Percentiles rank a stretch among this genome's conserved stretches.
Evolutionary conservation across 2,113 vertebrate species (phyloP).

Genomic region (Hipposideros armiger): DNA sequence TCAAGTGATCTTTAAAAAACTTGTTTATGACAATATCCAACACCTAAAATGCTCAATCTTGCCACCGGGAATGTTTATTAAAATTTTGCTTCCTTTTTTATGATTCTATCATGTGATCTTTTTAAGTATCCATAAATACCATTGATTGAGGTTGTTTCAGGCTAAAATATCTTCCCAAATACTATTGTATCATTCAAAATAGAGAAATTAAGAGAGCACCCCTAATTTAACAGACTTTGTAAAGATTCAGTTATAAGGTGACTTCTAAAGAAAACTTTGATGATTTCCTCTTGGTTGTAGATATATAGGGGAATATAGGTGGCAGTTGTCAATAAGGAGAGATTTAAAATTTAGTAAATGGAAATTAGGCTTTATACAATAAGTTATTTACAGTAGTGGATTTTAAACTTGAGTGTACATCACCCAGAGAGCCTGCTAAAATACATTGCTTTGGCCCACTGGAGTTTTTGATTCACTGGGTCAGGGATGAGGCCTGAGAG

Average conservation of each 20-base stretch:
- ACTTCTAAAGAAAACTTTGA: slow-evolving; percentile 35
- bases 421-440: neutral
- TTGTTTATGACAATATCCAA: neutral
- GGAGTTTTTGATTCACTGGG: neutral
- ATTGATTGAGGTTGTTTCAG: neutral
- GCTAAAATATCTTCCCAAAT: neutral
- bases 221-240: slow-evolving; percentile 42
- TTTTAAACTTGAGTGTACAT: neutral
- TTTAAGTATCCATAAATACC: neutral
- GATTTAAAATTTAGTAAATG: slow-evolving; percentile 40
- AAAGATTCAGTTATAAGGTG: neutral
- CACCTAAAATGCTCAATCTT: neutral
- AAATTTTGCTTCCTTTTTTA: slow-evolving; percentile 36
- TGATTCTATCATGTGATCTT: neutral
- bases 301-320: neutral
- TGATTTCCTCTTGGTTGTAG: neutral
- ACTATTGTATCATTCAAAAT: slow-evolving; percentile 26
- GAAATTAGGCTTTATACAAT: slow-evolving; percentile 13
- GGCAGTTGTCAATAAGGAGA: neutral
- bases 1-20: slow-evolving; percentile 15
- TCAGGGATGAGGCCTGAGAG: neutral
- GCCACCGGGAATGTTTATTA: neutral
- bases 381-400: neutral
- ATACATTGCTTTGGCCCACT: neutral
- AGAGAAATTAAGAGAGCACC: neutral